Base-by-base conservation (phyloP, 2,888 invertebrate species). In the Phortica okadai region DNA sequence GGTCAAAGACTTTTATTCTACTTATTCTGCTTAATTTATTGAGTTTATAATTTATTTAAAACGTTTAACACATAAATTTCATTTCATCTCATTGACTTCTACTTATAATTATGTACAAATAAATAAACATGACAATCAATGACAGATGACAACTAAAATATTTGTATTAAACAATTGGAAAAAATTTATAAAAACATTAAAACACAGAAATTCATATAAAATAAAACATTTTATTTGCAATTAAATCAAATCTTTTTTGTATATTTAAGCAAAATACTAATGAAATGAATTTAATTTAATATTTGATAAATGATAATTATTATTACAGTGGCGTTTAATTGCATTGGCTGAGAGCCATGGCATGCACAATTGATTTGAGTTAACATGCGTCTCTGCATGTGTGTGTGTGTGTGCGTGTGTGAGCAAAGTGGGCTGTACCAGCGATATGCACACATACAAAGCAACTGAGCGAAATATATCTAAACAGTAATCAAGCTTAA, bases 401-500 rank as follows among this genome's bases (percentile, higher is more conserved):
- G 50, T 50, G 59, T 21, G 6, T 33, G 7, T 59, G 50, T 50
- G 14, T 11, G 50, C 10, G 45, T 50, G 50, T 14, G 45, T 21
- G 50, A 42, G 42, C 33, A 84, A 88, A 89, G 87, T 87, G 89
- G 89, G 89, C 89, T 75, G 89, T 89, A 86, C 88, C 89, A 79
- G 89, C 82, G 80, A 80, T 77, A 74, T 67, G 64, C 33, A 62
- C 64, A 73, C 76, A 66, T 54, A 41, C 75, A 78, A 11, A 64
- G 21, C 50, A 33, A 41, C 11, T 21, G 14, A 69, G 50, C 16
- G 54, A 54, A 79, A 62, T 73, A 73, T 88, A 86, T 86, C 86
- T 88, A 86, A 86, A 86, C 86, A 83, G 80, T 88, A 85, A 87
- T 87, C 88, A 87, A 87, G 87, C 79, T 88, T 80, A 86, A 88